phyloP scores from a whole-genome alignment of 2,113 vertebrate genomes.

The Apistogramma diplotaenia region DNA sequence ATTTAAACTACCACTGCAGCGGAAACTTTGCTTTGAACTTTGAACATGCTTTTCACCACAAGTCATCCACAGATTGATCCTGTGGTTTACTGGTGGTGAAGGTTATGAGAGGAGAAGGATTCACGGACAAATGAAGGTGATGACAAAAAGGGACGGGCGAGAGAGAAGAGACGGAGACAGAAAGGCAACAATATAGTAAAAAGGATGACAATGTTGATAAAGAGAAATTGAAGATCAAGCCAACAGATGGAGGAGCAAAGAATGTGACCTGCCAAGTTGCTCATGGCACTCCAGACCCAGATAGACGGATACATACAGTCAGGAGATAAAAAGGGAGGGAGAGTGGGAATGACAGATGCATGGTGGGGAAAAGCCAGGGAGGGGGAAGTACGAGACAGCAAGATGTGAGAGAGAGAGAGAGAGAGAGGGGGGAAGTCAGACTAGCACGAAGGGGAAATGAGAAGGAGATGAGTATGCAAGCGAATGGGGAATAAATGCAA shows the following conservation, averaged over 20 bases:
- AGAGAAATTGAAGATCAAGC: conserved; percentile 69
- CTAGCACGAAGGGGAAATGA: conserved; percentile 29
- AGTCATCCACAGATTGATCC: conserved; percentile 32
- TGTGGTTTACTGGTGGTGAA: conserved; percentile 19
- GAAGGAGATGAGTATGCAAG: conserved; percentile 31
- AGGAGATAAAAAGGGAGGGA: conserved; percentile 63
- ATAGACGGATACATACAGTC: conserved; percentile 58
- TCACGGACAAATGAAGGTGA: conserved; percentile 46
- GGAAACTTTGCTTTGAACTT: conserved; percentile 60
- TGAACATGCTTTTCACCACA: conserved; percentile 40
- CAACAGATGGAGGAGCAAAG: conserved; percentile 64
- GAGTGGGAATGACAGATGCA: conserved; percentile 66
- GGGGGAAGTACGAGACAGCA: conserved; percentile 28
- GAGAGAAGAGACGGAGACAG: conserved; percentile 20
- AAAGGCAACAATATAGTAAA: conserved; percentile 46
- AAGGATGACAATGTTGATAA: conserved; percentile 64
- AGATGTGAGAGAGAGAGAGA: conserved; percentile 49
- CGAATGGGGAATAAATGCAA: conserved; percentile 15
- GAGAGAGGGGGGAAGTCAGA: conserved; percentile 34
- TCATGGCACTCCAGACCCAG: conserved; percentile 51
- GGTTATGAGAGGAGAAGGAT: conserved; percentile 43
- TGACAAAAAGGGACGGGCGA: conserved; percentile 48
- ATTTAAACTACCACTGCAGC: conserved; percentile 43
- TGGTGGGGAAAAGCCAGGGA: conserved; percentile 16
- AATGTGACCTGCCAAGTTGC: conserved; percentile 71